These are phyloP conservation scores for Acanthisitta chloris DNA, from an alignment of 2,113 vertebrate genomes.

Conservation along the genomic window DNA sequence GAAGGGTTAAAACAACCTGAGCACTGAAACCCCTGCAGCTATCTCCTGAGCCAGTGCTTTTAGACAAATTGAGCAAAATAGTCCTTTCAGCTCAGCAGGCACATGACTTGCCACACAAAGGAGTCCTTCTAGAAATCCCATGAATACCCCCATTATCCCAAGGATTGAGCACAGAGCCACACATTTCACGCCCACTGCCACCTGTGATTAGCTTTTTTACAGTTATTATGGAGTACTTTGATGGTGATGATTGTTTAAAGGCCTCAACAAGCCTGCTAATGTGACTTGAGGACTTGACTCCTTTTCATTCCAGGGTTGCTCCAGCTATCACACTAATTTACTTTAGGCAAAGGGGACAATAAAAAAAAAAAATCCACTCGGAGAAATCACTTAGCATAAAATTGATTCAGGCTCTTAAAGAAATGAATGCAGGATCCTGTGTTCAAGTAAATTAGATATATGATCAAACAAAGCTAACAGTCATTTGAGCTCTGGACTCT, in stretches of 20 bases:
- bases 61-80: slow-evolving; percentile 83
- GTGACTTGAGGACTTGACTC: slow-evolving; percentile 71
- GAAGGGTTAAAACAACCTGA: slow-evolving; percentile 78
- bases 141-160: slow-evolving; percentile 79
- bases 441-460: slow-evolving; percentile 42
- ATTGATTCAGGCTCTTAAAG: slow-evolving; percentile 41
- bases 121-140: slow-evolving; percentile 69
- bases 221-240: slow-evolving; percentile 74
- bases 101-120: slow-evolving; percentile 74
- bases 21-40: slow-evolving; percentile 75
- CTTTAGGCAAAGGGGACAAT: slow-evolving; percentile 59
- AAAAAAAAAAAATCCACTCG: slow-evolving; percentile 12
- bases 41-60: slow-evolving; percentile 81
- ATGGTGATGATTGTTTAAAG: slow-evolving; percentile 77
- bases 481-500: background rate
- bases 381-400: slow-evolving; percentile 54
- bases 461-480: slow-evolving; percentile 3
- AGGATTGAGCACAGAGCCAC: slow-evolving; percentile 66
- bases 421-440: background rate
- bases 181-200: slow-evolving; percentile 79
- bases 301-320: slow-evolving; percentile 54
- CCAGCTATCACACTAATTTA: slow-evolving; percentile 71
- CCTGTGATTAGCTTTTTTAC: slow-evolving; percentile 82
- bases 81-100: slow-evolving; percentile 75
- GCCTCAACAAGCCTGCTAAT: slow-evolving; percentile 70